These are phyloP conservation scores for Calliopum simillimum DNA, from an alignment of 2,888 invertebrate species.

Conservation along the genomic window DNA sequence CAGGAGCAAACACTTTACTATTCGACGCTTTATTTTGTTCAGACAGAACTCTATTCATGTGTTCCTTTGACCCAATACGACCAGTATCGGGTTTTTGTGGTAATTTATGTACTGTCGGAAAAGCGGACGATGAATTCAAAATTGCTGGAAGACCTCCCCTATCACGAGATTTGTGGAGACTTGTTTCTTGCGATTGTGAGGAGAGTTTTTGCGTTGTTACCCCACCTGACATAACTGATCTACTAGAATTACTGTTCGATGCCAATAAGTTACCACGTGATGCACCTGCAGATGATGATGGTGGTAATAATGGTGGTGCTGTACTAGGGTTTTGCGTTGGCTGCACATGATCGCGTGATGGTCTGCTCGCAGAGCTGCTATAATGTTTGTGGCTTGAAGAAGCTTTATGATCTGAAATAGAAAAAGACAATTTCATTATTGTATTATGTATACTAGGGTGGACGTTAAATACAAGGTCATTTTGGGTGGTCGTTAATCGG, in stretches of 20 bases:
- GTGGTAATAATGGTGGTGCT: slow-evolving; percentile 1
- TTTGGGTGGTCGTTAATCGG: too few species aligned
- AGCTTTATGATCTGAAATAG: slow-evolving; percentile 56
- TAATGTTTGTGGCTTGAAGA: slow-evolving; percentile 42
- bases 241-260: slow-evolving; percentile 12
- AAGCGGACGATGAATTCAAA: slow-evolving; percentile 41
- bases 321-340: slow-evolving; percentile 45
- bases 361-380: slow-evolving; percentile 51
- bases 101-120: slow-evolving; percentile 52
- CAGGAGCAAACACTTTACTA: slow-evolving; percentile 54
- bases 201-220: slow-evolving; percentile 43
- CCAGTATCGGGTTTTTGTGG: slow-evolving; percentile 51
- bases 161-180: slow-evolving; percentile 62
- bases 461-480: slow-evolving; percentile 29
- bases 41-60: slow-evolving; percentile 38
- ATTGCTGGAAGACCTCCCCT: slow-evolving; percentile 44
- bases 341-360: slow-evolving; percentile 53
- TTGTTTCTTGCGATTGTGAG: slow-evolving; percentile 52
- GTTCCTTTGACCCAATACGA: slow-evolving; percentile 48
- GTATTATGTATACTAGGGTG: slow-evolving; percentile 39
- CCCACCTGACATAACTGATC: slow-evolving; percentile 5
- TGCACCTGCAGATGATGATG: slow-evolving; percentile 13
- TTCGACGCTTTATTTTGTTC: slow-evolving; percentile 35
- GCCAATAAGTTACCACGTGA: slow-evolving; percentile 13
- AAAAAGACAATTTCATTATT: slow-evolving; percentile 16